phyloP scores from a whole-genome alignment of 2,888 invertebrate genomes.

The Meghimatium bilineatum region DNA sequence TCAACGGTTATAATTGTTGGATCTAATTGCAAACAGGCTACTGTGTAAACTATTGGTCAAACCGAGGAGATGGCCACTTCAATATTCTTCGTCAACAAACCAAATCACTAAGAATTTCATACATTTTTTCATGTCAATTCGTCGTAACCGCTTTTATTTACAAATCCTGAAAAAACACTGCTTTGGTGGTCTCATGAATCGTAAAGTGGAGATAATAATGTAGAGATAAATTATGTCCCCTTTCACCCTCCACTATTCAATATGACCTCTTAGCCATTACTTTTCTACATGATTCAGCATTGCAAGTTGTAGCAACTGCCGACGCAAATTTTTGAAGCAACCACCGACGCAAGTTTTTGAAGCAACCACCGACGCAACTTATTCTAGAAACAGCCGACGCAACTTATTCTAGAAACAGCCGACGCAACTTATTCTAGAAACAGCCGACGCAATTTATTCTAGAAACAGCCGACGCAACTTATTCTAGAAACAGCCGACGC shows the following conservation, averaged over 20 bases:
- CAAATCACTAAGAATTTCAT: constrained; percentile 20
- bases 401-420: no score
- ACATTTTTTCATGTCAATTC: constrained; percentile 19
- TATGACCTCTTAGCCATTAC: no score
- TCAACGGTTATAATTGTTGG: neutral
- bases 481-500: no score
- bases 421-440: no score
- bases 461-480: no score
- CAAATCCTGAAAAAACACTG: constrained; percentile 8
- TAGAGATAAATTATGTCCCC: neutral
- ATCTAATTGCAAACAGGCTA: neutral
- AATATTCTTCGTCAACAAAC: constrained; percentile 34
- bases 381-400: no score
- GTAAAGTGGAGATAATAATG: constrained; percentile 15
- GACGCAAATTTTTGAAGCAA: no score
- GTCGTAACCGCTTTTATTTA: neutral
- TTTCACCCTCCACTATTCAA: neutral
- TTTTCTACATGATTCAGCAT: no score
- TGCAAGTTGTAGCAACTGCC: no score
- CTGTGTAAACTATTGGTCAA: constrained; percentile 33
- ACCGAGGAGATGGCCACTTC: constrained; percentile 18
- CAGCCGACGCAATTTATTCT: no score
- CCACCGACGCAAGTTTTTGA: no score
- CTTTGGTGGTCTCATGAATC: constrained; percentile 29
- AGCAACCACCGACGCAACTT: no score